phyloP scores from a whole-genome alignment of 2,113 vertebrate genomes.

The Suncus etruscus region DNA sequence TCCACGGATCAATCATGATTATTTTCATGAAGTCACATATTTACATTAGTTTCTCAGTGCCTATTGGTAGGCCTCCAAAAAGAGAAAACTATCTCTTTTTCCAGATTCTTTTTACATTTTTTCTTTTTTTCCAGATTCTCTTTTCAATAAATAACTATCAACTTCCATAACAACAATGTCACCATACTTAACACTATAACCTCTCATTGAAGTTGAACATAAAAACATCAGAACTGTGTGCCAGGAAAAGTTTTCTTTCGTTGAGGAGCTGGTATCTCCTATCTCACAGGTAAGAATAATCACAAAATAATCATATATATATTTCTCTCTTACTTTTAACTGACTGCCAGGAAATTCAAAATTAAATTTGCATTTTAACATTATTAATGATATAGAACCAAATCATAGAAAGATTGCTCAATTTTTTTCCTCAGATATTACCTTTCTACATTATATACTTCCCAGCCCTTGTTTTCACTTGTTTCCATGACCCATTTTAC shows the following conservation, averaged over 20 bases:
- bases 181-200: fast-evolving
- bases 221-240: not conserved
- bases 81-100: not conserved
- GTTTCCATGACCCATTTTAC: slow-evolving; percentile 36
- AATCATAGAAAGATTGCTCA: slow-evolving; percentile 24
- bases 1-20: not conserved
- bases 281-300: slow-evolving; percentile 31
- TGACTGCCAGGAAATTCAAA: slow-evolving; percentile 50
- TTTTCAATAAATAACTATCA: not conserved
- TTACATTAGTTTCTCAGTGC: not conserved
- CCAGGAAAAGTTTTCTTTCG: not conserved
- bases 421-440: slow-evolving; percentile 32
- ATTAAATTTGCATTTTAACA: slow-evolving; percentile 37
- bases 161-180: not conserved
- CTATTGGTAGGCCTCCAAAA: not conserved
- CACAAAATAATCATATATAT: not conserved
- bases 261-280: not conserved
- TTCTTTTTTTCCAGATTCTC: not conserved
- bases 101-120: not conserved
- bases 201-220: not conserved
- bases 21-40: not conserved
- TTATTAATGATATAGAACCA: slow-evolving; percentile 37
- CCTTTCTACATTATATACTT: slow-evolving; percentile 21
- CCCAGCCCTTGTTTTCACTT: not conserved
- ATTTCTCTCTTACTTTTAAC: slow-evolving; percentile 49